These are phyloP conservation scores for Drosophila nr. fundita DNA, from an alignment of 2,888 invertebrate species.

Conservation along the genomic window DNA sequence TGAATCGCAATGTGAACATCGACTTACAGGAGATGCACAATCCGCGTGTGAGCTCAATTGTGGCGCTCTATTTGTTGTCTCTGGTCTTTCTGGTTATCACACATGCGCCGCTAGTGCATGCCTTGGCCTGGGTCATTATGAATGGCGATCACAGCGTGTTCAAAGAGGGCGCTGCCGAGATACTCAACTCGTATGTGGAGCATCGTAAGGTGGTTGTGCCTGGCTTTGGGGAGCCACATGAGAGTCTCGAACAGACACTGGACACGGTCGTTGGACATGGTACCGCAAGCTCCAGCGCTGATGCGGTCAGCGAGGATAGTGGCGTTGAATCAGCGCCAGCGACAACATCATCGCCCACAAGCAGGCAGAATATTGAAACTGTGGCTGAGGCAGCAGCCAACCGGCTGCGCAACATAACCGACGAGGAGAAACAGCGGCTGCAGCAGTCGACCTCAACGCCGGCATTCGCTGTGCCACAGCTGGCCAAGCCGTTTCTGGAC, in stretches of 20 bases:
- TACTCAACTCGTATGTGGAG: conserved; percentile 88
- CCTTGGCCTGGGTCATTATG: conserved; percentile 94
- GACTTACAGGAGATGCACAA: conserved; percentile 87
- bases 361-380: conserved; percentile 28
- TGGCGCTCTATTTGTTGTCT: conserved; percentile 95
- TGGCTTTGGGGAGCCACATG: conserved; percentile 89
- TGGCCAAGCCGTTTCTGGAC: conserved; percentile 90
- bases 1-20: conserved; percentile 87
- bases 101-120: conserved; percentile 95
- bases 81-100: conserved; percentile 98
- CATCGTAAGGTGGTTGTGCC: conserved; percentile 87
- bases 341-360: conserved; percentile 46
- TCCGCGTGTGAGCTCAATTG: conserved; percentile 94
- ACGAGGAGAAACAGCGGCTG: conserved; percentile 94
- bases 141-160: conserved; percentile 91
- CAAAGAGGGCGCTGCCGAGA: conserved; percentile 89
- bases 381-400: conserved; percentile 81
- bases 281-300: conserved; percentile 50
- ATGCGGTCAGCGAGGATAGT: conserved; percentile 69
- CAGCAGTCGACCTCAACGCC: conserved; percentile 71
- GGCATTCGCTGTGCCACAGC: conserved; percentile 50
- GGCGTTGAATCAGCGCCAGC: conserved; percentile 65
- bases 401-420: conserved; percentile 90
- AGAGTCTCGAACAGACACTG: conserved; percentile 91
- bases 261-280: conserved; percentile 85